Conservation (phyloP, 53 echinoderm and acorn worm genomes). For the Arbacia lixula region DNA sequence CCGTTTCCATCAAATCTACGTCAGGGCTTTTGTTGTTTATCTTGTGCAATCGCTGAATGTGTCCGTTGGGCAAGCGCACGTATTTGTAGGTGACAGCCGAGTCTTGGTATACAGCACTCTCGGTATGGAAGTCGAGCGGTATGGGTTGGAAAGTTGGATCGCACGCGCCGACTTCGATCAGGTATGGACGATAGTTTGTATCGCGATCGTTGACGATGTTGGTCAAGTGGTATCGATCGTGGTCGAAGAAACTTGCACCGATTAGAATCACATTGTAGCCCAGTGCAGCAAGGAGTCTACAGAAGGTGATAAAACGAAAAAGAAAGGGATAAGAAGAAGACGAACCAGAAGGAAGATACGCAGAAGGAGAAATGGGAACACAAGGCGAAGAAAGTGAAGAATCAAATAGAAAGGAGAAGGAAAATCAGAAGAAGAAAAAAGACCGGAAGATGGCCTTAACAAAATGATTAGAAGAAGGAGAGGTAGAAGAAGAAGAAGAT, state of each 20-base stretch:
- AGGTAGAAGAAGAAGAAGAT: too few relatives aligned
- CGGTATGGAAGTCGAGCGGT: constrained; percentile 5
- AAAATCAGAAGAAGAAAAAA: too few relatives aligned
- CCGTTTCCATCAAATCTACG: too few relatives aligned
- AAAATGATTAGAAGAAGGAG: too few relatives aligned
- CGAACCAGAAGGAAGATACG: too few relatives aligned
- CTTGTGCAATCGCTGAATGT: too few relatives aligned
- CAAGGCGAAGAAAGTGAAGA: too few relatives aligned
- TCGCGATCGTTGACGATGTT: constrained; percentile 21
- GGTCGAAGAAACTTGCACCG: background rate
- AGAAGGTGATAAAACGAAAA: background rate
- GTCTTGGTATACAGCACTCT: constrained; percentile 19
- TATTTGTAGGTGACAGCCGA: background rate
- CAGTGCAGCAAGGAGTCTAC: constrained; percentile 18
- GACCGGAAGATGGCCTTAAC: too few relatives aligned
- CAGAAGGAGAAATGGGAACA: too few relatives aligned
- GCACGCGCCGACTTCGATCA: constrained; percentile 31
- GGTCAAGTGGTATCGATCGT: constrained; percentile 7
- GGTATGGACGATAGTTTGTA: constrained; percentile 8
- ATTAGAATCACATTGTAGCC: constrained; percentile 31
- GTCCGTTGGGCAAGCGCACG: background rate
- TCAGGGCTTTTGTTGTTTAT: too few relatives aligned
- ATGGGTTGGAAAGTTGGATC: constrained; percentile 41
- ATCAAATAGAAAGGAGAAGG: too few relatives aligned
- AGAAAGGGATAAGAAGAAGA: too few relatives aligned